phyloP scores from a whole-genome alignment of 1,140 invertebrate species.

The Hyposmocoma kahamanoa region DNA sequence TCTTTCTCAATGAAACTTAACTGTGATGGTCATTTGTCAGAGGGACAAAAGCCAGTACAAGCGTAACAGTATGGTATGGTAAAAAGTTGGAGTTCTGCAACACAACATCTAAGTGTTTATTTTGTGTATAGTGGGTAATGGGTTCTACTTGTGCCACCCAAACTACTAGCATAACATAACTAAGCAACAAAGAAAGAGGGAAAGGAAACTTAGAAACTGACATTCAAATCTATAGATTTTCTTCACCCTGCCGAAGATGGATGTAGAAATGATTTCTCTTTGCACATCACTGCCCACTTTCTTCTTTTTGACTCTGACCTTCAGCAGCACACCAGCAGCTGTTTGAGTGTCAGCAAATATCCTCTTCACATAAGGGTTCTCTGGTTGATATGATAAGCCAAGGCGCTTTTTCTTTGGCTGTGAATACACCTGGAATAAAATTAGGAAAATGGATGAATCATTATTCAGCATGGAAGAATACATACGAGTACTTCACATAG shows the following conservation, averaged over 20 bases:
- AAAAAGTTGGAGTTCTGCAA: no score
- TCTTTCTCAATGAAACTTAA: no score
- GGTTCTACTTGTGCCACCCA: no score
- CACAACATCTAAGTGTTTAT: no score
- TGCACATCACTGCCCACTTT: slow-evolving; percentile 34
- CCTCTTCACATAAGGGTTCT: slow-evolving; percentile 90
- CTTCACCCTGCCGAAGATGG: slow-evolving; percentile 80
- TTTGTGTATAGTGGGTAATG: no score
- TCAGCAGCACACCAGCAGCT: slow-evolving; percentile 82
- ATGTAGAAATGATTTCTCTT: slow-evolving; percentile 63
- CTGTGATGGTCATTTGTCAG: no score
- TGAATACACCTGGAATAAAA: slow-evolving; percentile 44
- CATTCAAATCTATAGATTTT: slow-evolving; percentile 84
- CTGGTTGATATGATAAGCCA: slow-evolving; percentile 85
- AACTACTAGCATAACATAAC: neutral
- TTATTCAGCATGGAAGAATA: no score
- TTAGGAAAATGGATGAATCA: no score
- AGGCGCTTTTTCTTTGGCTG: slow-evolving; percentile 78
- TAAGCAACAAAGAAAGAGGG: neutral
- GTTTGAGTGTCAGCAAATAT: slow-evolving; percentile 80
- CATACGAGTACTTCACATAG: no score
- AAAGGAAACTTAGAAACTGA: slow-evolving; percentile 68
- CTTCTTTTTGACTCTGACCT: slow-evolving; percentile 78
- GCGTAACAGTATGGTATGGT: no score
- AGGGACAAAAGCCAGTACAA: no score